Conservation (phyloP, 2,113 vertebrate genomes). For the Chaetodon trifascialis region DNA sequence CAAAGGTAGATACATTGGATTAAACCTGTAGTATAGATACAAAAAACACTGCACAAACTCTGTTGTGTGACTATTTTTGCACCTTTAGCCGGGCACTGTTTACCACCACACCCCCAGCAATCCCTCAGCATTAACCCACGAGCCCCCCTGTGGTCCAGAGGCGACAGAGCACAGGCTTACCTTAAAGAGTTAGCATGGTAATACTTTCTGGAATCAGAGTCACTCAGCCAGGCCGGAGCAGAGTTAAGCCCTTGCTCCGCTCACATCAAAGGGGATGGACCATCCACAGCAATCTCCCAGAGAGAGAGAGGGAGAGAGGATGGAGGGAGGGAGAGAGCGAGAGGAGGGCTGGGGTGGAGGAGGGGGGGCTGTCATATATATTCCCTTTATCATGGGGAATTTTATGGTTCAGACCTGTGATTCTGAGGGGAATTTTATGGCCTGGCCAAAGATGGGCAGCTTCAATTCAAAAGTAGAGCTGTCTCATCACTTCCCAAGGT, state of each 20-base stretch:
- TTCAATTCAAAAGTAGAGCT: conserved; percentile 70
- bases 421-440: conserved; percentile 76
- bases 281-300: conserved; percentile 61
- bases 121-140: conserved; percentile 34
- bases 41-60: conserved; percentile 4
- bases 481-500: conserved; percentile 63
- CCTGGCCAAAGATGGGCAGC: conserved; percentile 68
- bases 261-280: conserved; percentile 74
- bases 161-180: conserved; percentile 51
- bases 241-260: conserved; percentile 67
- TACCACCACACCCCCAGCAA: conserved; percentile 4
- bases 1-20: conserved; percentile 49
- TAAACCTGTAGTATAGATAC: conserved; percentile 22
- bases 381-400: conserved; percentile 75
- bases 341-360: background rate
- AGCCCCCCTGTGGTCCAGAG: conserved; percentile 47
- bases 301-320: conserved; percentile 40
- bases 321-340: background rate
- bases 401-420: conserved; percentile 76
- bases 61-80: background rate
- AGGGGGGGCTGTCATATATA: conserved; percentile 67
- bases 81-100: conserved; percentile 7
- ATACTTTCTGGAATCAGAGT: conserved; percentile 65
- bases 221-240: conserved; percentile 67
- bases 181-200: conserved; percentile 74